Base-by-base conservation (phyloP, 92 coral and sea anemone genomes). In the Siderastrea radians region DNA sequence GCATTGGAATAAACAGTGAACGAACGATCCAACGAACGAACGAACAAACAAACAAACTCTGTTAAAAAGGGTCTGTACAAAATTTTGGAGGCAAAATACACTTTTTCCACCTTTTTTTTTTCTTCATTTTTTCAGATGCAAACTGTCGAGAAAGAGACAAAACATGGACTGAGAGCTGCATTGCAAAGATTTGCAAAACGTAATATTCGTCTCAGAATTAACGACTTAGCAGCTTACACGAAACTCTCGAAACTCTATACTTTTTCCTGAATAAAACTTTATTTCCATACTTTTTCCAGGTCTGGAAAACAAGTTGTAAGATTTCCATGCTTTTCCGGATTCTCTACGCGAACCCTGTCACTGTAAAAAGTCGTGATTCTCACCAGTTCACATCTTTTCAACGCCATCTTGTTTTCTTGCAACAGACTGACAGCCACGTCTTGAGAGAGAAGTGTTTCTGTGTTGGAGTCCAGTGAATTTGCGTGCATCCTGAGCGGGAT, bases 351-450 rank as follows among this genome's bases (percentile, higher is more conserved):
- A 17, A 16, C 26, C 14, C 47, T 15, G 14, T 8, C 6, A 8
- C 55, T 12, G 43, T 67, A 13, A 48, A 55, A 47, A 71, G 47
- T 14, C 10, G 47, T n/a, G 9, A 48, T 54, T 55, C 99, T 80
- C 84, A 97, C 99, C 99, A 95, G 83, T 85, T 95, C 99, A 89
- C 98, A 95, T 87, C 99, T 88, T 86, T 91, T 92, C 69, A 97
- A 92, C 4, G 99, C 98, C 64, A 77, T 87, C 68, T 95, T 93
- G 91, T 97, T 95, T 78, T 92, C 96, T 76, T 94, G 97, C 12
- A 97, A 75, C 47, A 97, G 95, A 67, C 87, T 86, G 52, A 97
- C 98, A 68, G 98, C 99, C 17, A 97, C 97, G 88, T 95, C 98
- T 87, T 97, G 99, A 43, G 96, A 94, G 14, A 97, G 93, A 64